Base-by-base conservation (phyloP, 1,140 invertebrate genomes). In the Schlechtendalia chinensis region DNA sequence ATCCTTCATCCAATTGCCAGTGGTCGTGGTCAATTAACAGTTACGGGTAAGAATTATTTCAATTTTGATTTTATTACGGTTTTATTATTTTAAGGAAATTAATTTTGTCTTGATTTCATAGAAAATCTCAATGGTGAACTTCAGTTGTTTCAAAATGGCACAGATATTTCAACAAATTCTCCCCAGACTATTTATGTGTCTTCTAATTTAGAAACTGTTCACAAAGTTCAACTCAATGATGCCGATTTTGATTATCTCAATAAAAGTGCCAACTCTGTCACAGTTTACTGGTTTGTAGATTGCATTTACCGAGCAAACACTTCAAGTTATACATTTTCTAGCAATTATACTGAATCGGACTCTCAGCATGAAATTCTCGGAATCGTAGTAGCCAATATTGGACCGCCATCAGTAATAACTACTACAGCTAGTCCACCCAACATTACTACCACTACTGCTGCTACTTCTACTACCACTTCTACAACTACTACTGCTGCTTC, bases 211-310 rank as follows among this genome's bases (percentile, higher is more conserved):
- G 84, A 88, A 56, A 87, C 91, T 2, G 86, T 87, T 82, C 88
- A 93, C 83, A 86, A 86, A 61, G 86, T 93, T 79, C 83, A 86
- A 45, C 82, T 94, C 17, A 87, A 87, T 5, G 84, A 88, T 27
- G 87, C 88, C 22, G 92, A 93, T 85, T 83, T 85, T 53, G 83
- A 88, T 58, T 92, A 88, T 84, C 83, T 93, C 24, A 87, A 85
- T 17, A 85, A 87, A 24, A 90, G 89, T 83, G 89, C 91, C 1
- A 91, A 90, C 12, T 87, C 87, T 29, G 86, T 92, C 19, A 85
- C 88, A 24, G 91, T 90, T 14, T 93, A 90, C 84, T 94, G 93
- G 93, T 93, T 93, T 84, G 87, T 93, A 61, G 90, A 93, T 84
- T 94, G 92, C 83, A 86, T 88, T 82, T 91, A 90, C 85, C 88